Evolutionary conservation across 2,888 invertebrate species (phyloP).

Genomic region (Eledona agricola): DNA sequence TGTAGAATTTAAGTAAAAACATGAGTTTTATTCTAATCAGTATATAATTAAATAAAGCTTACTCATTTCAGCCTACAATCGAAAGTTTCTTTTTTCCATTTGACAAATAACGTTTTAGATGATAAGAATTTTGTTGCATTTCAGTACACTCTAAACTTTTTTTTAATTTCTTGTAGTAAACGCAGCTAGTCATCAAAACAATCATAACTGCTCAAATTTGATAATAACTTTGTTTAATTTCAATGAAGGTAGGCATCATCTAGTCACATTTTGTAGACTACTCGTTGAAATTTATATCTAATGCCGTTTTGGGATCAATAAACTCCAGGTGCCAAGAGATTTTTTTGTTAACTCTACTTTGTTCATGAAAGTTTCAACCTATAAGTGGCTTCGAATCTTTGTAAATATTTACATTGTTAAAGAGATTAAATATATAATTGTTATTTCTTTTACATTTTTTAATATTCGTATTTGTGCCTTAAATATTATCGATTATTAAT

Average conservation of each 20-base stretch:
- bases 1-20: constrained; percentile 28
- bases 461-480: constrained; percentile 50
- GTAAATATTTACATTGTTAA: constrained; percentile 35
- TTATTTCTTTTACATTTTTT: constrained; percentile 21
- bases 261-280: constrained; percentile 24
- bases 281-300: constrained; percentile 4
- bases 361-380: constrained; percentile 13
- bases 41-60: constrained; percentile 25
- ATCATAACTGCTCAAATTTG: constrained; percentile 30
- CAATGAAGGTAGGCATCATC: constrained; percentile 15
- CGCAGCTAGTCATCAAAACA: constrained; percentile 25
- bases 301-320: constrained; percentile 27
- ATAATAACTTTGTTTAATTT: constrained; percentile 21
- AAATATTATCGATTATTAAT: constrained; percentile 31
- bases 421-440: constrained; percentile 22
- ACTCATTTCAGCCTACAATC: constrained; percentile 23
- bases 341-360: constrained; percentile 9
- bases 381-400: constrained; percentile 26
- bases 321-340: constrained; percentile 30
- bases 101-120: constrained; percentile 19
- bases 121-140: constrained; percentile 34
- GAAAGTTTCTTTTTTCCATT: constrained; percentile 11
- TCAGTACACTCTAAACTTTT: constrained; percentile 44
- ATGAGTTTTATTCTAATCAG: constrained; percentile 13
- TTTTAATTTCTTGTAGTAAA: constrained; percentile 31